phyloP scores from a whole-genome alignment of 1,140 invertebrate species.

The Pseudachorutes palmiensis region DNA sequence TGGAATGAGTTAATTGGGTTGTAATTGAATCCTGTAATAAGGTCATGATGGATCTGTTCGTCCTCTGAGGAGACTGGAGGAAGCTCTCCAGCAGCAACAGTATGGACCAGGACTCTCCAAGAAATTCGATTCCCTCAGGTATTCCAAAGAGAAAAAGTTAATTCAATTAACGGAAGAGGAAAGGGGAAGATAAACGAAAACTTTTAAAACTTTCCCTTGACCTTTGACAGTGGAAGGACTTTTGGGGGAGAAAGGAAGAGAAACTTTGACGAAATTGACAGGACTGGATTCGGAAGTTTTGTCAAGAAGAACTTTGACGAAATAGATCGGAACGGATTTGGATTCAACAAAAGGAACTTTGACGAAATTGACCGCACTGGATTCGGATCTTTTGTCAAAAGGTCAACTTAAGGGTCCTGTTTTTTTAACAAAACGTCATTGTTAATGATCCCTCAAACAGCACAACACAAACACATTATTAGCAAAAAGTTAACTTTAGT shows the following conservation, averaged over 20 bases:
- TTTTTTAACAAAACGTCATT: conserved; percentile 45
- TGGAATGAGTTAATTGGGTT: conserved; percentile 1
- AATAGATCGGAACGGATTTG: conserved; percentile 50
- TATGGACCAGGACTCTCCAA: conserved; percentile 37
- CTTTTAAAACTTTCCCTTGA: not conserved
- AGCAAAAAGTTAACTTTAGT: no score
- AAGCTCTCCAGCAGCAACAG: not conserved
- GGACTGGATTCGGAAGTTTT: conserved; percentile 43
- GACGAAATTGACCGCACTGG: conserved; percentile 47
- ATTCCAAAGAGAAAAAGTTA: conserved; percentile 19
- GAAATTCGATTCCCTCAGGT: conserved; percentile 41
- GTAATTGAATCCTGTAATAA: not conserved
- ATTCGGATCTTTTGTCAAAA: conserved; percentile 46
- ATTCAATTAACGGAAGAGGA: conserved; percentile 7
- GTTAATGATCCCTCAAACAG: not conserved
- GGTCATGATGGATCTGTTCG: not conserved
- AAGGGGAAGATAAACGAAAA: not conserved
- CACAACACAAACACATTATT: no score
- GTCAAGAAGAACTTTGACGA: conserved; percentile 54
- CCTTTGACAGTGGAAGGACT: conserved; percentile 36
- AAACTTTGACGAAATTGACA: conserved; percentile 50
- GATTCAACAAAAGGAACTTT: conserved; percentile 45
- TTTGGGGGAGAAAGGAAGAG: conserved; percentile 42
- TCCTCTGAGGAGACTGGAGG: conserved; percentile 4
- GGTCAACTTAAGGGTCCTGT: conserved; percentile 52